Conservation (phyloP, 2,888 invertebrate species). For the Melinaea menophilus region DNA sequence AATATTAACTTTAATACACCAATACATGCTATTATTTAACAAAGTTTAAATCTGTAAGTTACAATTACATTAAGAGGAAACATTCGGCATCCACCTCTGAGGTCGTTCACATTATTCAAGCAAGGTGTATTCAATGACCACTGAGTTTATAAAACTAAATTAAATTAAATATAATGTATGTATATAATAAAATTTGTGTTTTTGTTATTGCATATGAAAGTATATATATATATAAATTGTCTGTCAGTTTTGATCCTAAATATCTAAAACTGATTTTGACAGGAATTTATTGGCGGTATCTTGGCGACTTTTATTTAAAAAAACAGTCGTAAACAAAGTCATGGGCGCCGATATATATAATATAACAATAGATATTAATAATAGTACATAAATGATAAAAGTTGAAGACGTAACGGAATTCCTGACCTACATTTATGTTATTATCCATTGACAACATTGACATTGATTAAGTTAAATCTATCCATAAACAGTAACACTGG, state of each 20-base stretch:
- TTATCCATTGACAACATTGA: constrained; percentile 32
- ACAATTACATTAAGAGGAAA: neutral
- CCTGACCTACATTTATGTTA: constrained; percentile 38
- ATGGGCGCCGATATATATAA: neutral
- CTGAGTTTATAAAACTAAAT: too few species aligned
- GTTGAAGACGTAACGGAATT: constrained; percentile 37
- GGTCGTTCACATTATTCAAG: constrained; percentile 2
- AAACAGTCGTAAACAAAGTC: neutral
- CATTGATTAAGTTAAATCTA: constrained; percentile 7
- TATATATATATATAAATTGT: too few species aligned
- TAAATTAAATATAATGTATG: too few species aligned
- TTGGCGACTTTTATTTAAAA: neutral
- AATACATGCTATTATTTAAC: neutral
- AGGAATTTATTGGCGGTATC: neutral
- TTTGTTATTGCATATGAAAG: too few species aligned
- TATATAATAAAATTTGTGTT: too few species aligned
- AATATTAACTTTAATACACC: too few species aligned
- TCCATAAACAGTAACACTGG: constrained; percentile 13
- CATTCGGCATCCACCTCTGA: neutral
- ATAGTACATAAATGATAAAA: constrained; percentile 15
- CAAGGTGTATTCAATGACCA: too few species aligned
- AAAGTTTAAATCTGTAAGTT: neutral
- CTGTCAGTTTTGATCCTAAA: too few species aligned
- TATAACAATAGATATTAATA: neutral
- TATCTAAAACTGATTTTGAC: too few species aligned